phyloP scores from a whole-genome alignment of 2,113 vertebrate genomes.

The Microcebus lehilahytsara region DNA sequence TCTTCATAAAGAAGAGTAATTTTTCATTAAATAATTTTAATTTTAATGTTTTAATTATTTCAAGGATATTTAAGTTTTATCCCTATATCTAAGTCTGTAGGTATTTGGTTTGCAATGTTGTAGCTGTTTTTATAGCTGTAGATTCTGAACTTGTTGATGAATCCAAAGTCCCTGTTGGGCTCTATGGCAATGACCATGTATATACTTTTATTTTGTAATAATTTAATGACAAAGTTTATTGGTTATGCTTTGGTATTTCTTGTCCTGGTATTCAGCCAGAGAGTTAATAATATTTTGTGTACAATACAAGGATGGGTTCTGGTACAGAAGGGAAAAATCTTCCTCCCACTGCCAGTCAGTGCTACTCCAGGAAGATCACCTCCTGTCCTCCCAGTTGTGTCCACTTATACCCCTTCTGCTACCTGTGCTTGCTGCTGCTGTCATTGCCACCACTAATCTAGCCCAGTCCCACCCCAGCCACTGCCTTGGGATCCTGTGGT shows the following conservation, averaged over 20 bases:
- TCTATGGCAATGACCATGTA: background rate
- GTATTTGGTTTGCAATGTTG: background rate
- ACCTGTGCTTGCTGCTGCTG: background rate
- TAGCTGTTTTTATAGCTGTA: background rate
- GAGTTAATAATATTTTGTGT: background rate
- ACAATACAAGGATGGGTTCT: background rate
- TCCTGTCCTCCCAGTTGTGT: no score
- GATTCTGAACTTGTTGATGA: background rate
- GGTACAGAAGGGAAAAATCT: background rate
- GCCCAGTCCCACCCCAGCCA: background rate
- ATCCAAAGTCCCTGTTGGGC: background rate
- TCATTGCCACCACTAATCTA: background rate
- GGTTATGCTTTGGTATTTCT: background rate
- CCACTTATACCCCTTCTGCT: background rate
- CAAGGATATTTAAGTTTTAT: background rate
- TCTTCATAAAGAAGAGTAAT: background rate
- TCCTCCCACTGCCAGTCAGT: background rate
- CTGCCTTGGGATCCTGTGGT: background rate
- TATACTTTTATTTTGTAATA: background rate
- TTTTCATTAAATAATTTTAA: background rate
- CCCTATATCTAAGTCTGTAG: background rate
- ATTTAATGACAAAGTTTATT: background rate
- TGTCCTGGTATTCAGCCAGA: background rate
- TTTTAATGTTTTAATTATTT: background rate
- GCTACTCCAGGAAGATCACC: background rate